Percentiles rank a stretch among this genome's conserved stretches.
Evolutionary conservation across 2,797 vertebrate genomes (phyloP).

Genomic region (Channa striata): DNA sequence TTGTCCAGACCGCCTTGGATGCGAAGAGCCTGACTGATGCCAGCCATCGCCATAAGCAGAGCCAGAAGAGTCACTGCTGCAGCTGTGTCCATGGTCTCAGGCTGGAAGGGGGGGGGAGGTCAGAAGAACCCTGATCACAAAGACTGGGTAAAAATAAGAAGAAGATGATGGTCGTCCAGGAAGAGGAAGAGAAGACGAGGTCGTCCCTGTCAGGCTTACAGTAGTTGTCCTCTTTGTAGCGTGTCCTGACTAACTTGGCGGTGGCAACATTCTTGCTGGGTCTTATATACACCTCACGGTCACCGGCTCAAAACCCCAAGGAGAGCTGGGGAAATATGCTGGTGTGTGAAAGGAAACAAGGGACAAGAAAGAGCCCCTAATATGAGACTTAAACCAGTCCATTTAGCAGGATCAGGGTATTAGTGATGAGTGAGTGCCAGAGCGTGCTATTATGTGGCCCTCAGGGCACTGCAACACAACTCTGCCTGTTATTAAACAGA

Average conservation of each 20-base stretch:
- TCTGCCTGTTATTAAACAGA: conserved; percentile 77
- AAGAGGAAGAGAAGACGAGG: not conserved
- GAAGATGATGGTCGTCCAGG: not conserved
- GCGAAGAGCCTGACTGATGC: conserved; percentile 74
- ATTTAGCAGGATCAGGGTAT: conserved; percentile 76
- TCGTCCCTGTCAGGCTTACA: conserved; percentile 5
- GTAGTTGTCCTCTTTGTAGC: conserved; percentile 23
- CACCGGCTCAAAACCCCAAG: conserved; percentile 16
- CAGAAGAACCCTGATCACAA: conserved; percentile 9
- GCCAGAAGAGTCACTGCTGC: conserved; percentile 75
- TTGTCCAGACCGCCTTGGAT: conserved; percentile 67
- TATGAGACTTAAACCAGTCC: conserved; percentile 64
- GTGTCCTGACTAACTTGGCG: conserved; percentile 26
- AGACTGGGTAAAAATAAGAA: not conserved
- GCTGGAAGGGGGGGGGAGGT: conserved; percentile 24
- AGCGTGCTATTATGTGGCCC: conserved; percentile 72
- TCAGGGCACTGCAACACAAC: conserved; percentile 55
- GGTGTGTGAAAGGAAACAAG: conserved; percentile 42
- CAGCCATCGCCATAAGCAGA: conserved; percentile 74
- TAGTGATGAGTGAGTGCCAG: conserved; percentile 60
- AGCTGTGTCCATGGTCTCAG: conserved; percentile 76
- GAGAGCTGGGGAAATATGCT: conserved; percentile 55
- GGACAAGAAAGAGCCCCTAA: conserved; percentile 58
- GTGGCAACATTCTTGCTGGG: not conserved
- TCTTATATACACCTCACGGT: conserved; percentile 71